A percentile compares a stretch with the other conserved stretches of the same genome.
Evolutionary conservation across 2,888 invertebrate genomes (phyloP).

Genomic region (Stegana nigrithorax): DNA sequence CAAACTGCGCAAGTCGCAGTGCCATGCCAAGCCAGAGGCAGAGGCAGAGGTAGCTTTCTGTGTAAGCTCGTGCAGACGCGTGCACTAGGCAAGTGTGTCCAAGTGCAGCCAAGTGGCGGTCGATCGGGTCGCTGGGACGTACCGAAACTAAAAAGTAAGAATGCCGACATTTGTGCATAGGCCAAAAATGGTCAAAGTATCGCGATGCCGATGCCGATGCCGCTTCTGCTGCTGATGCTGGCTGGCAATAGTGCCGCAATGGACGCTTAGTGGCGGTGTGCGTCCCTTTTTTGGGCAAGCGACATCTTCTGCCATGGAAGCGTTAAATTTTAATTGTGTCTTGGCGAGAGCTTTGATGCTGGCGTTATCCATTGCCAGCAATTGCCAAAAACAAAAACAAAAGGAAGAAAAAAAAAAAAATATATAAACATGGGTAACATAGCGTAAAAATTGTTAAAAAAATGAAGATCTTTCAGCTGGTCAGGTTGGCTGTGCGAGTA

Average conservation of each 20-base stretch:
- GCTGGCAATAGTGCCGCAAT: conserved; percentile 41
- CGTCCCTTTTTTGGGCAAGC: conserved; percentile 2
- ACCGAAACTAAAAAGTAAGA: conserved; percentile 45
- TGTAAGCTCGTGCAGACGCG: too few species aligned
- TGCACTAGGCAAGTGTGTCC: too few species aligned
- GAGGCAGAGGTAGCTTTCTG: too few species aligned
- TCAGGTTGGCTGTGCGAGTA: conserved; percentile 13
- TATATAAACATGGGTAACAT: too few species aligned
- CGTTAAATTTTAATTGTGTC: conserved; percentile 60
- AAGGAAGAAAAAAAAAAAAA: too few species aligned
- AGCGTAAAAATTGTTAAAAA: too few species aligned
- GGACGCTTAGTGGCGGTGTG: conserved; percentile 13
- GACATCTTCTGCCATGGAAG: conserved; percentile 27
- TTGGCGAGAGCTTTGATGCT: conserved; percentile 52
- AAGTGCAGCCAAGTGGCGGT: too few species aligned
- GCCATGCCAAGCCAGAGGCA: conserved; percentile 32
- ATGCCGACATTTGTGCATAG: conserved; percentile 42
- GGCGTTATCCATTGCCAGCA: conserved; percentile 16
- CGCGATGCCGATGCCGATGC: conserved; percentile 1
- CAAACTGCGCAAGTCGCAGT: conserved; percentile 43
- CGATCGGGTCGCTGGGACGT: too few species aligned
- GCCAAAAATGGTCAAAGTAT: conserved; percentile 26
- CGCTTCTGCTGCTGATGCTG: conserved; percentile 22
- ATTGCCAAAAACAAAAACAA: too few species aligned
- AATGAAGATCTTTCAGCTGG: conserved; percentile 56